Percentiles rank a stretch among this genome's conserved stretches.
phyloP scores from a whole-genome alignment of 2,113 vertebrate genomes.

The Lycocorax pyrrhopterus region DNA sequence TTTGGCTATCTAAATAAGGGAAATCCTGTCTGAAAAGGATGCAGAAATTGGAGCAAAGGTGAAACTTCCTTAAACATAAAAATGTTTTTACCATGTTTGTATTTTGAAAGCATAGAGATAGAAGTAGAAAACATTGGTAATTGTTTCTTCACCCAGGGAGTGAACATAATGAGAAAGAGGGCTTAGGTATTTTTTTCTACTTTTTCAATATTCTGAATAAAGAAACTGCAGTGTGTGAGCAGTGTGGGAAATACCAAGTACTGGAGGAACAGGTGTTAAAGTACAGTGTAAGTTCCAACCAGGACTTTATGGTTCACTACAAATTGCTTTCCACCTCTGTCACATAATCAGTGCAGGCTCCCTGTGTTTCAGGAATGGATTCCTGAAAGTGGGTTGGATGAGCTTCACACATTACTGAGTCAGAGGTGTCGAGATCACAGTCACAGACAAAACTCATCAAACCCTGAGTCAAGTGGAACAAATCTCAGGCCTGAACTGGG shows the following conservation, averaged over 20 bases:
- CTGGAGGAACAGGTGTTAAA: background rate
- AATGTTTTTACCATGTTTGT: background rate
- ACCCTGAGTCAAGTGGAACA: background rate
- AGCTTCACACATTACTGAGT: background rate
- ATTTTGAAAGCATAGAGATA: background rate
- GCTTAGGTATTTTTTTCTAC: background rate
- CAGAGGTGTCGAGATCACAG: background rate
- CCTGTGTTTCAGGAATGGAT: background rate
- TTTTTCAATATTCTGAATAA: background rate
- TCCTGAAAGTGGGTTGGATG: background rate
- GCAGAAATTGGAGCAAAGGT: constrained; percentile 21
- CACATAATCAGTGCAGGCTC: background rate
- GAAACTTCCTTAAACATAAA: background rate
- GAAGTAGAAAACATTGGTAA: background rate
- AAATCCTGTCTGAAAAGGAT: constrained; percentile 38
- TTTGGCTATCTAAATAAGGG: constrained; percentile 10
- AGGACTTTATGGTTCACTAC: background rate
- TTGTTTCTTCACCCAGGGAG: background rate
- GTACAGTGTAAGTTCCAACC: background rate
- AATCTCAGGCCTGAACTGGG: background rate
- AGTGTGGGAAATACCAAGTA: background rate
- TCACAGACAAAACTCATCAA: background rate
- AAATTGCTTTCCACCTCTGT: background rate
- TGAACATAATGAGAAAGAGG: background rate
- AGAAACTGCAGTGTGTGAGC: background rate